Conservation (phyloP, 2,797 vertebrate species). For the Coreius guichenoti region DNA sequence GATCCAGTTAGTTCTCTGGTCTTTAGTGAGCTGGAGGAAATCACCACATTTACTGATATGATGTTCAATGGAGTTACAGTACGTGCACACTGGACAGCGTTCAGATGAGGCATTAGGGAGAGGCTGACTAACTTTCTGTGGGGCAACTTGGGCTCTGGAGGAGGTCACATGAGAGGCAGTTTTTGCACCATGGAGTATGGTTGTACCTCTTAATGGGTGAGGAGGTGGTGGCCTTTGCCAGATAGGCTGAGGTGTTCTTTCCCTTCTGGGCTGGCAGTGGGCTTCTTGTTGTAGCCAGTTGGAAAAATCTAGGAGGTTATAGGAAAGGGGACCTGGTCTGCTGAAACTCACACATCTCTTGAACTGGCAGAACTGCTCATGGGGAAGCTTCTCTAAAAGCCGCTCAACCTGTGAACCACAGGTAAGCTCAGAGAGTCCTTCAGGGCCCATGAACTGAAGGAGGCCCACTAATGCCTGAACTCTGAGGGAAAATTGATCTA, state of each 20-base stretch:
- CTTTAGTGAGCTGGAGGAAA: conserved; percentile 7
- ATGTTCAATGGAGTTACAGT: conserved; percentile 23
- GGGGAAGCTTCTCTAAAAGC: conserved; percentile 18
- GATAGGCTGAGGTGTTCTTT: neutral
- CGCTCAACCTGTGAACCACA: conserved; percentile 33
- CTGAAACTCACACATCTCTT: neutral
- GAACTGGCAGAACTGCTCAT: conserved; percentile 15
- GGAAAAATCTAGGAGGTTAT: conserved; percentile 13
- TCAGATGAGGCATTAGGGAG: neutral
- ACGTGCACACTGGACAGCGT: conserved; percentile 9
- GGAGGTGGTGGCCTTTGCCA: neutral
- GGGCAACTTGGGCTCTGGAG: neutral
- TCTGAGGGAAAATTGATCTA: too few species aligned
- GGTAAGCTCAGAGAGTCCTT: neutral
- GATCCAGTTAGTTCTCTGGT: conserved; percentile 51
- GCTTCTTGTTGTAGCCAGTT: conserved; percentile 23
- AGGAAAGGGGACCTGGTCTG: neutral
- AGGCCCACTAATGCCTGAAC: conserved; percentile 42
- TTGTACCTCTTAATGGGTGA: neutral
- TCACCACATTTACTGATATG: conserved; percentile 12
- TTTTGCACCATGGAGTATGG: neutral
- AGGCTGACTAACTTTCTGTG: neutral
- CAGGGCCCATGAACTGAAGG: neutral
- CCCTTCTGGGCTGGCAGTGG: neutral
- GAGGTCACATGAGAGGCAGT: neutral